phyloP scores from a whole-genome alignment of 1,140 invertebrate genomes.

The Leptinotarsa texana region DNA sequence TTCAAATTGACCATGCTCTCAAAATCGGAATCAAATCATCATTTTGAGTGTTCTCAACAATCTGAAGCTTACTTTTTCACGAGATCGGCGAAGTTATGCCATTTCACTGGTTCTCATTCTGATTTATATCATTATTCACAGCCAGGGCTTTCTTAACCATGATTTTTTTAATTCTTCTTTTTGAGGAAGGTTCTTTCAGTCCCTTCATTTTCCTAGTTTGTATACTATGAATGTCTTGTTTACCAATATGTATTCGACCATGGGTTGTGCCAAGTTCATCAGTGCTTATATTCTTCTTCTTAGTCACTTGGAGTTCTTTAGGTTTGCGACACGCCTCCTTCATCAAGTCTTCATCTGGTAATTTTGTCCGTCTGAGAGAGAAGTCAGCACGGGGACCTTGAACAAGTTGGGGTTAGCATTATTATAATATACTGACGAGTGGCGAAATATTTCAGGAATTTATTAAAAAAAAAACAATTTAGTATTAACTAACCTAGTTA shows the following conservation, averaged over 20 bases:
- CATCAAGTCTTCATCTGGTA: slow-evolving; percentile 89
- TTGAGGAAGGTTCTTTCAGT: slow-evolving; percentile 73
- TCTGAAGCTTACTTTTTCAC: too few species aligned
- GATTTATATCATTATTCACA: slow-evolving; percentile 18
- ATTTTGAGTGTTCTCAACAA: too few species aligned
- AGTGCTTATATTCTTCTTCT: slow-evolving; percentile 88
- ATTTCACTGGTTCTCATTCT: slow-evolving; percentile 4
- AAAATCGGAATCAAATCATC: too few species aligned
- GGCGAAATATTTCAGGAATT: too few species aligned
- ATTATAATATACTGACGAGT: background rate
- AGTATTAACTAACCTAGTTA: too few species aligned
- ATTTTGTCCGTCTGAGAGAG: slow-evolving; percentile 77
- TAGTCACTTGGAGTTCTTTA: slow-evolving; percentile 77
- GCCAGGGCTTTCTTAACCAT: slow-evolving; percentile 25
- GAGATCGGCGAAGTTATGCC: background rate
- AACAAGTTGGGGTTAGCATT: slow-evolving; percentile 11
- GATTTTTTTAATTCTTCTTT: slow-evolving; percentile 61
- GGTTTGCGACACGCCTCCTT: slow-evolving; percentile 86
- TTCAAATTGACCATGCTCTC: too few species aligned
- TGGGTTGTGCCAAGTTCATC: slow-evolving; percentile 88
- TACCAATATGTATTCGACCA: slow-evolving; percentile 90
- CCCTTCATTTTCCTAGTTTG: slow-evolving; percentile 96
- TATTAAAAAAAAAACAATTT: too few species aligned
- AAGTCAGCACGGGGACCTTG: slow-evolving; percentile 88
- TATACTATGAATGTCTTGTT: slow-evolving; percentile 83